A percentile compares a stretch with the other conserved stretches of the same genome.
phyloP scores from a whole-genome alignment of 2,888 invertebrate genomes.

The Tetramorium bicarinatum region DNA sequence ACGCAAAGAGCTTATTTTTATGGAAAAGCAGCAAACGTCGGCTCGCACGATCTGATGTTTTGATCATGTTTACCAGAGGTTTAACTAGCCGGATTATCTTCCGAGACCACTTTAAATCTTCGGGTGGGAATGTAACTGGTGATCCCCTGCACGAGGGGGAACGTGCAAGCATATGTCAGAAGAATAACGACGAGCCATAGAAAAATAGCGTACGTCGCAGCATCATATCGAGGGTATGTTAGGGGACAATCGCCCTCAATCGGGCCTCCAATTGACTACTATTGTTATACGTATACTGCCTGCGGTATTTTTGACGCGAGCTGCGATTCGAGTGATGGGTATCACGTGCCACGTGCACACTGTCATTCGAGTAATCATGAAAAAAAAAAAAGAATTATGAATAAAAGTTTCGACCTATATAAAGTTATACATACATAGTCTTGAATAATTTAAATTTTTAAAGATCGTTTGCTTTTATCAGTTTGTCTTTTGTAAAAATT shows the following conservation, averaged over 20 bases:
- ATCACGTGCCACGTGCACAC: slow-evolving; percentile 52
- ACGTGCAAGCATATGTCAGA: slow-evolving; percentile 67
- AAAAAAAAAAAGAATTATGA: background rate
- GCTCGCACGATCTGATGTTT: slow-evolving; percentile 72
- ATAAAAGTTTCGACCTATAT: background rate
- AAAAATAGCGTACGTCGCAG: slow-evolving; percentile 61
- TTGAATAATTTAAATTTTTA: background rate
- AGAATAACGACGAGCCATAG: slow-evolving; percentile 70
- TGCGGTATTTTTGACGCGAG: slow-evolving; percentile 79
- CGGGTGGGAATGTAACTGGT: slow-evolving; percentile 72
- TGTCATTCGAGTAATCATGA: slow-evolving; percentile 31
- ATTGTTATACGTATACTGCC: slow-evolving; percentile 78
- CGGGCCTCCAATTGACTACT: slow-evolving; percentile 81
- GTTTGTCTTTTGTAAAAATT: background rate
- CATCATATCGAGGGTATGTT: slow-evolving; percentile 34
- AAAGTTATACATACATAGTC: background rate
- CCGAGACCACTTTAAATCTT: slow-evolving; percentile 79
- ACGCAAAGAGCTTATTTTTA: slow-evolving; percentile 61
- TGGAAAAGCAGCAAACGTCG: slow-evolving; percentile 47
- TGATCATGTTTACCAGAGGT: slow-evolving; percentile 84
- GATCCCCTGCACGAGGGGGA: slow-evolving; percentile 50
- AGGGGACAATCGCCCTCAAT: slow-evolving; percentile 64
- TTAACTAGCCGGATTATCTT: slow-evolving; percentile 83
- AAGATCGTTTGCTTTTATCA: background rate
- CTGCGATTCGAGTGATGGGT: slow-evolving; percentile 70